These are phyloP conservation scores for Morpho deidamia DNA, from an alignment of 2,888 invertebrate species.

Conservation along the genomic window DNA sequence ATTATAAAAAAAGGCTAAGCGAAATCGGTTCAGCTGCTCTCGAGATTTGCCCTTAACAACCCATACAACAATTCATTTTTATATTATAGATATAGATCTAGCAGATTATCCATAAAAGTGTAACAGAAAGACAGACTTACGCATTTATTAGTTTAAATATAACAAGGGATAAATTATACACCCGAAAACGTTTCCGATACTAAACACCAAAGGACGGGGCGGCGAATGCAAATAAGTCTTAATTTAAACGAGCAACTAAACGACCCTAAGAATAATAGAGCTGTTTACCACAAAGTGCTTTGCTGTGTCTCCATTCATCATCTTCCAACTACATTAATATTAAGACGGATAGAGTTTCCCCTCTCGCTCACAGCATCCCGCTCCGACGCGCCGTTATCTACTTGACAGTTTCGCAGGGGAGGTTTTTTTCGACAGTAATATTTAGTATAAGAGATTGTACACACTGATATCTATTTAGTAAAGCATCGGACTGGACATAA, in stretches of 20 bases:
- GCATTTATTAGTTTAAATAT: too few relatives aligned
- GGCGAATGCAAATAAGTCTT: constrained; percentile 22
- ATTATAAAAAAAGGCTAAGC: too few relatives aligned
- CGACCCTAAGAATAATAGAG: constrained; percentile 57
- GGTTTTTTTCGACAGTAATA: constrained; percentile 27
- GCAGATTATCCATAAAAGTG: too few relatives aligned
- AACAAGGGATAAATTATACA: neutral
- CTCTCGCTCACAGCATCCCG: constrained; percentile 36
- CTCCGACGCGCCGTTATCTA: constrained; percentile 45
- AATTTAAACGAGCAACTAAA: constrained; percentile 48
- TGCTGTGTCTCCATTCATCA: constrained; percentile 72
- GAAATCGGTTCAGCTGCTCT: too few relatives aligned
- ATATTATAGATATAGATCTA: too few relatives aligned
- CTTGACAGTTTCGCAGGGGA: constrained; percentile 46
- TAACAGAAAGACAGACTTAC: too few relatives aligned
- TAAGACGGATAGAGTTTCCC: constrained; percentile 56
- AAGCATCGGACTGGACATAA: too few relatives aligned
- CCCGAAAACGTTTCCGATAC: neutral
- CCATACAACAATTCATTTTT: too few relatives aligned
- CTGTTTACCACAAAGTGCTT: constrained; percentile 70
- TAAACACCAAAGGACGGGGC: neutral
- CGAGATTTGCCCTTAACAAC: too few relatives aligned
- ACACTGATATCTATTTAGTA: neutral
- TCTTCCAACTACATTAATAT: constrained; percentile 55
- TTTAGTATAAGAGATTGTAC: constrained; percentile 7